Conservation (phyloP, 2,888 invertebrate genomes). For the Sabellastarte sp. region DNA sequence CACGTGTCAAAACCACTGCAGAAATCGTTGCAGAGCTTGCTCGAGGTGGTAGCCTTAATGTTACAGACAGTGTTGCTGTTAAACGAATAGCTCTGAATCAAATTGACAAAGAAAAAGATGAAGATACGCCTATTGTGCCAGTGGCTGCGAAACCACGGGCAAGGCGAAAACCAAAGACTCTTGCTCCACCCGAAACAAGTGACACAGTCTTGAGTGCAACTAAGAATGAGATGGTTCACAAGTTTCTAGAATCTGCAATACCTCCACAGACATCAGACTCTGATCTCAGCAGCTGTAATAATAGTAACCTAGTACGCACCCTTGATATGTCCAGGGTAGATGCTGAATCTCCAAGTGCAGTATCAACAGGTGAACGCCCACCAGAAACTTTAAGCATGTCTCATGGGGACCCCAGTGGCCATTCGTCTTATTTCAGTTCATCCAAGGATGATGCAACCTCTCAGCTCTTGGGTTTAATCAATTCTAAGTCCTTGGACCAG, state of each 20-base stretch:
- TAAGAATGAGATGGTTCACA: conserved; percentile 60
- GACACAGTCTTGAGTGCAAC: conserved; percentile 44
- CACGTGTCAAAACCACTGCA: conserved; percentile 73
- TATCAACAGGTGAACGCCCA: no score
- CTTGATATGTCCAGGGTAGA: no score
- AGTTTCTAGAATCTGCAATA: conserved; percentile 54
- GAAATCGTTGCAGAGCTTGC: conserved; percentile 76
- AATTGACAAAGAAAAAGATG: conserved; percentile 47
- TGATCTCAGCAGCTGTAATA: no score
- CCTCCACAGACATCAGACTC: conserved; percentile 25
- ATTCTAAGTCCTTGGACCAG: no score
- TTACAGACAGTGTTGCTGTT: conserved; percentile 43
- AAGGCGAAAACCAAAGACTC: conserved; percentile 39
- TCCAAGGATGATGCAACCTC: no score
- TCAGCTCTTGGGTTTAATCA: no score
- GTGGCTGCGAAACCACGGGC: conserved; percentile 46
- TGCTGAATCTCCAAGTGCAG: no score
- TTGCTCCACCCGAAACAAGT: conserved; percentile 31
- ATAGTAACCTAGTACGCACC: no score
- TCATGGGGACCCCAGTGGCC: no score
- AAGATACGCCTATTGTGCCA: conserved; percentile 42
- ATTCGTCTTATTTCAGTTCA: no score
- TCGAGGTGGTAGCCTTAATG: conserved; percentile 59
- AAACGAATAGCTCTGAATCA: conserved; percentile 49
- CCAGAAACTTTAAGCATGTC: no score